These are phyloP conservation scores for Orchesella cincta DNA, from an alignment of 1,140 invertebrate genomes.

Conservation along the genomic window DNA sequence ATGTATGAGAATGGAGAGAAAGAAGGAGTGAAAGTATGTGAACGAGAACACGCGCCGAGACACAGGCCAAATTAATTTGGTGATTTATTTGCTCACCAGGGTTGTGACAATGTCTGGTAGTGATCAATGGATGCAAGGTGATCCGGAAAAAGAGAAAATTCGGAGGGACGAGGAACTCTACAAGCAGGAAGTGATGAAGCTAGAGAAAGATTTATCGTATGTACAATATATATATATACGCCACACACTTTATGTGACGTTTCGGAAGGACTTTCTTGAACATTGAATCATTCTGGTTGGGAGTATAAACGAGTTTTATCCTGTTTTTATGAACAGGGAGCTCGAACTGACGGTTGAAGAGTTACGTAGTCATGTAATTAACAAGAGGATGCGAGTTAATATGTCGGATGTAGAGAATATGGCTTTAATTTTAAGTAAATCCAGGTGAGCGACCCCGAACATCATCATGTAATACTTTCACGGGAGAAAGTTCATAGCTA, in stretches of 20 bases:
- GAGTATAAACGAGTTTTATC: too few species aligned
- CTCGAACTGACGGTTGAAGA: slow-evolving; percentile 93
- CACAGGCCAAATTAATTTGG: slow-evolving; percentile 2
- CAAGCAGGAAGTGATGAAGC: slow-evolving; percentile 82
- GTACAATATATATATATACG: slow-evolving; percentile 50
- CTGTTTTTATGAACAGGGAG: too few species aligned
- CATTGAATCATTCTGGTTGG: slow-evolving; percentile 28
- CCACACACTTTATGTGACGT: background rate
- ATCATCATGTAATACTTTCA: background rate
- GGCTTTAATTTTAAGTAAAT: slow-evolving; percentile 84
- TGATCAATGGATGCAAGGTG: slow-evolving; percentile 46
- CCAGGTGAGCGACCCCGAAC: slow-evolving; percentile 62
- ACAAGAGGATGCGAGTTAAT: slow-evolving; percentile 89
- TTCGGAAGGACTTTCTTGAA: too few species aligned
- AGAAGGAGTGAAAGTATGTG: too few species aligned
- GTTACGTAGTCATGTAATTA: slow-evolving; percentile 89
- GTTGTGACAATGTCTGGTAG: slow-evolving; percentile 47
- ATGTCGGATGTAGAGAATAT: slow-evolving; percentile 96
- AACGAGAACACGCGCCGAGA: background rate
- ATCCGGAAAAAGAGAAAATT: slow-evolving; percentile 40
- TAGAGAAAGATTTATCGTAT: slow-evolving; percentile 87
- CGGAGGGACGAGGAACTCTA: slow-evolving; percentile 76
- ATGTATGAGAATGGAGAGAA: background rate
- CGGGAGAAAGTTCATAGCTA: background rate
- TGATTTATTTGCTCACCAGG: slow-evolving; percentile 9